phyloP scores from a whole-genome alignment of 2,797 vertebrate species.

The Esox masquinongy region DNA sequence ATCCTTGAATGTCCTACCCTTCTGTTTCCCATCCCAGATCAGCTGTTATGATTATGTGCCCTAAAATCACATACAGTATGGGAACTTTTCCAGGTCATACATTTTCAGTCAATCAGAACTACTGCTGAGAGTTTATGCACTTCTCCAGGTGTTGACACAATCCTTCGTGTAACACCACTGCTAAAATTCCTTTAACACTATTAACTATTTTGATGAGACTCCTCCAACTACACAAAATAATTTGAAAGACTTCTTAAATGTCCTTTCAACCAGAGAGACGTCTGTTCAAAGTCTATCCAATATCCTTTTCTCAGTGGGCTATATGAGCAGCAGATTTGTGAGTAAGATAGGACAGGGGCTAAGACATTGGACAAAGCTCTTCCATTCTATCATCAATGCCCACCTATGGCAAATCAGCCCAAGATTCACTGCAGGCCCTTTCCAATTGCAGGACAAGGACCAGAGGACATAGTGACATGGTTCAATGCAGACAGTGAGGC shows the following conservation, averaged over 20 bases:
- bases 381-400: slow-evolving; percentile 60
- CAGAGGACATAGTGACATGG: slow-evolving; percentile 43
- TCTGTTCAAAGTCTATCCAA: too few species aligned
- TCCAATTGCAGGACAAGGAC: slow-evolving; percentile 61
- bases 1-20: neutral
- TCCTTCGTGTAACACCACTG: neutral
- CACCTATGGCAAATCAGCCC: slow-evolving; percentile 54
- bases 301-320: too few species aligned
- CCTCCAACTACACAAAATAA: neutral
- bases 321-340: slow-evolving; percentile 49
- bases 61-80: slow-evolving; percentile 41
- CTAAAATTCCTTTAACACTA: neutral
- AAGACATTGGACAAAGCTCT: slow-evolving; percentile 65
- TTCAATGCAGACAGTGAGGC: slow-evolving; percentile 50
- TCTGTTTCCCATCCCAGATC: neutral
- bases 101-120: neutral
- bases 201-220: slow-evolving; percentile 33
- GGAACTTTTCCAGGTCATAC: slow-evolving; percentile 9
- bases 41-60: slow-evolving; percentile 19
- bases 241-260: too few species aligned
- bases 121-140: neutral
- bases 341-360: slow-evolving; percentile 45
- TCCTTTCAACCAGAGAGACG: too few species aligned
- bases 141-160: neutral
- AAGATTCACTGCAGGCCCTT: slow-evolving; percentile 52